Percentiles rank a stretch among this genome's conserved stretches.
Conservation (phyloP, 2,888 invertebrate genomes). For the Aethes cnicana region DNA sequence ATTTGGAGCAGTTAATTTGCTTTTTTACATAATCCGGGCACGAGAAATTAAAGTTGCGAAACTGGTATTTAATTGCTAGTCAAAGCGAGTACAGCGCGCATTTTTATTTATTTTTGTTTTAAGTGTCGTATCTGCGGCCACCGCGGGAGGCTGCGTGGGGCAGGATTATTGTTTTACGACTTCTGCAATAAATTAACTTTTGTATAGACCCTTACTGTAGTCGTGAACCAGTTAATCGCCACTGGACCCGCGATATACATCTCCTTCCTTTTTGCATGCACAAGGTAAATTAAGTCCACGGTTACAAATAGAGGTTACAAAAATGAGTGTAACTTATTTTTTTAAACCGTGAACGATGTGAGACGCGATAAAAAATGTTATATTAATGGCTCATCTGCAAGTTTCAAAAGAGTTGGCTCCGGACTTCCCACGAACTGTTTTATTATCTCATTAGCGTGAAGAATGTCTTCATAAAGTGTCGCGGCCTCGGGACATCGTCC, state of each 20-base stretch:
- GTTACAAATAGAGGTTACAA: not conserved
- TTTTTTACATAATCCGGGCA: conserved; percentile 2
- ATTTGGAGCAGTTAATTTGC: conserved; percentile 24
- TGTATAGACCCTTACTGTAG: too few species aligned
- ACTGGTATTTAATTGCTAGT: conserved; percentile 17
- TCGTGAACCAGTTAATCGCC: too few species aligned
- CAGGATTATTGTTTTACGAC: conserved; percentile 11
- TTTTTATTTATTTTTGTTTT: conserved; percentile 9
- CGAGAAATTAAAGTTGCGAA: conserved; percentile 7
- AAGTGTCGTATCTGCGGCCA: conserved; percentile 8
- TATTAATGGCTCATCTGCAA: conserved; percentile 22
- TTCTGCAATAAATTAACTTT: not conserved
- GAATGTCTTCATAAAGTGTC: conserved; percentile 76
- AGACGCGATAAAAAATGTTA: conserved; percentile 10
- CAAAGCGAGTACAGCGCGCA: not conserved
- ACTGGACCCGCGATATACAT: too few species aligned
- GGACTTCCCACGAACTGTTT: conserved; percentile 32
- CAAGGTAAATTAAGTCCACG: not conserved
- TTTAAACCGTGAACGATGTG: conserved; percentile 15
- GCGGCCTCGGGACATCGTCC: conserved; percentile 70
- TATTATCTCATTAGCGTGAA: conserved; percentile 66
- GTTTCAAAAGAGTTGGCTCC: conserved; percentile 11
- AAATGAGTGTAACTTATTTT: conserved; percentile 9
- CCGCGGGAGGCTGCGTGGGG: not conserved
- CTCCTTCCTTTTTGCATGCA: too few species aligned